Conservation (phyloP, 2,888 invertebrate genomes). For the Stratiomys singularior region DNA sequence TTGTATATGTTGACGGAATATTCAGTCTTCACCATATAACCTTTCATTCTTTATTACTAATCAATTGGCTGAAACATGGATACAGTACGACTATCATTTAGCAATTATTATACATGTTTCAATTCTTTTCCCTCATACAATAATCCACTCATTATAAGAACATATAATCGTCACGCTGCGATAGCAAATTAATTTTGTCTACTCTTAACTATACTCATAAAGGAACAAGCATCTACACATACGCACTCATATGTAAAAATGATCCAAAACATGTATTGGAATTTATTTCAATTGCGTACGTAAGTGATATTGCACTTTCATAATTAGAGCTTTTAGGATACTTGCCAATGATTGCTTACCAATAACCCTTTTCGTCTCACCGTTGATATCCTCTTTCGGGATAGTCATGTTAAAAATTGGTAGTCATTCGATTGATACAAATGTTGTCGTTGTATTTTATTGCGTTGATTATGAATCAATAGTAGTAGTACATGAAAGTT, state of each 20-base stretch:
- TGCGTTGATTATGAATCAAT: background rate
- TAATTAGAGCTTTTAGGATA: conserved; percentile 8
- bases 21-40: too few relatives aligned
- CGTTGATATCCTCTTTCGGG: background rate
- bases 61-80: background rate
- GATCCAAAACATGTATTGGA: background rate
- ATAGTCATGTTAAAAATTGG: background rate
- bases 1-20: too few relatives aligned
- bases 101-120: background rate
- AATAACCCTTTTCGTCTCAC: background rate
- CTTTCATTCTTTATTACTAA: too few relatives aligned
- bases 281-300: background rate
- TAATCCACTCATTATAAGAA: background rate
- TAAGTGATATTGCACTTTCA: conserved; percentile 16
- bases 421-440: background rate
- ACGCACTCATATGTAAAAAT: background rate
- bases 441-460: background rate
- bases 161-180: background rate
- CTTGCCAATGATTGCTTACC: background rate
- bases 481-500: background rate
- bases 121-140: background rate
- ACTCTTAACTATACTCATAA: background rate
- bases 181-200: conserved; percentile 1
- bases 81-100: background rate
- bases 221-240: background rate